Evolutionary conservation across 2,113 vertebrate genomes (phyloP).

Genomic region (Brienomyrus brachyistius): DNA sequence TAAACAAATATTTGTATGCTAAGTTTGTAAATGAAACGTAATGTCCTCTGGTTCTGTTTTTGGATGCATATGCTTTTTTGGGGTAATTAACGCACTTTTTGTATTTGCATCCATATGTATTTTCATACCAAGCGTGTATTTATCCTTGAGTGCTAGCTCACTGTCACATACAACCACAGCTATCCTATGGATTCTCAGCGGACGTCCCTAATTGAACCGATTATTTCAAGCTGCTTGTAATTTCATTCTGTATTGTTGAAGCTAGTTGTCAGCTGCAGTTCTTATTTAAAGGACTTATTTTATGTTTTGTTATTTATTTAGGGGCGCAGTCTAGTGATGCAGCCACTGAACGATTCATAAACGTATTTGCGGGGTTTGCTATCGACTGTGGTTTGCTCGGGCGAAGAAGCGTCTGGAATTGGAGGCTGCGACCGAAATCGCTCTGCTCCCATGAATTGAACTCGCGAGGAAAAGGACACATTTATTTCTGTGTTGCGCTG

Average conservation of each 20-base stretch:
- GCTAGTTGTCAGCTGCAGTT: not conserved
- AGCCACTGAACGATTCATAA: not conserved
- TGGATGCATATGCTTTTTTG: not conserved
- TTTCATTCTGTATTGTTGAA: not conserved
- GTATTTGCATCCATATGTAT: not conserved
- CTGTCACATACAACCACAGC: not conserved
- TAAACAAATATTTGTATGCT: not conserved
- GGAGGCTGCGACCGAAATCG: not conserved
- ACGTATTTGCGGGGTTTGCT: conserved; percentile 12
- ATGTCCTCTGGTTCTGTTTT: not conserved
- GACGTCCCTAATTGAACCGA: conserved; percentile 19
- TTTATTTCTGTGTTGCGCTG: not conserved
- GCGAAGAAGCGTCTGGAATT: not conserved
- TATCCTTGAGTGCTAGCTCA: not conserved
- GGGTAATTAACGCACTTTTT: not conserved
- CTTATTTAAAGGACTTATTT: not conserved
- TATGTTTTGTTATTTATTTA: not conserved
- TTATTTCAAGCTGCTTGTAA: conserved; percentile 12
- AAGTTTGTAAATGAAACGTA: not conserved
- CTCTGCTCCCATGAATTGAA: not conserved
- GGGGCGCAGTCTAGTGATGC: not conserved
- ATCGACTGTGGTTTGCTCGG: conserved; percentile 6
- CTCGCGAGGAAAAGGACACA: not conserved
- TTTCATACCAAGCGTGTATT: not conserved
- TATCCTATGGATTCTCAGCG: conserved; percentile 13